Evolutionary conservation across 2,113 vertebrate genomes (phyloP), one percentile per base, ranked within the genome.

Genomic region (Aythya baeri): DNA sequence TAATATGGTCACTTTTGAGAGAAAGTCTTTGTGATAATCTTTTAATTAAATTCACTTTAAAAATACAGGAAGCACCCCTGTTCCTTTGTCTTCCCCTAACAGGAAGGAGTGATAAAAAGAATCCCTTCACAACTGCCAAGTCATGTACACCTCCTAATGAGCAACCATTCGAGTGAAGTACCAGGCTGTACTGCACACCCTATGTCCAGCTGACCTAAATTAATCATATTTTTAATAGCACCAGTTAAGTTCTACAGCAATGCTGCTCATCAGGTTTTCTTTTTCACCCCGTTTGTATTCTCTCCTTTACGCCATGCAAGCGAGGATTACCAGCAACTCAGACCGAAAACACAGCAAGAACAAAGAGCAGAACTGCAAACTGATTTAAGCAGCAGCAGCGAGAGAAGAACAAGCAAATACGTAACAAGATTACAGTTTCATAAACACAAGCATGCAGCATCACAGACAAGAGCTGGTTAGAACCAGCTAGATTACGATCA

Each of bases 401-500:
- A 84, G 34, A n/a, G 49, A n/a, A 89, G 44, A 93, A 96, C 79
- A 84, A 83, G 81, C 58, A 66, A 93, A 94, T 9, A 41, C 72
- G 52, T 86, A 95, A 94, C 34, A 79, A 90, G 90, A 93, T 87
- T 93, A 73, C 4, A 76, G 92, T 67, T 95, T 91, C 92, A 94
- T 73, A 87, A 93, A 91, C 70, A 95, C 38, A 44, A 91, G 73
- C 62, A 21, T 29, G 83, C 22, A 91, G 90, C 91, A 91, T 83
- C 91, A 75, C 44, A 86, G 93, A 90, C 66, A 55, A 78, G 77
- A 92, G 83, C 94, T 67, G 66, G 86, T 80, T 89, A 91, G 74
- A 96, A 76, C 77, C 88, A 89, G 93, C 22, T 46, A 92, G 91
- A 93, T 90, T 91, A 94, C 34, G 41, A 91, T 96, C 93, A 95